Evolutionary conservation across 2,113 vertebrate genomes (phyloP).

Genomic region (Takifugu bimaculatus): DNA sequence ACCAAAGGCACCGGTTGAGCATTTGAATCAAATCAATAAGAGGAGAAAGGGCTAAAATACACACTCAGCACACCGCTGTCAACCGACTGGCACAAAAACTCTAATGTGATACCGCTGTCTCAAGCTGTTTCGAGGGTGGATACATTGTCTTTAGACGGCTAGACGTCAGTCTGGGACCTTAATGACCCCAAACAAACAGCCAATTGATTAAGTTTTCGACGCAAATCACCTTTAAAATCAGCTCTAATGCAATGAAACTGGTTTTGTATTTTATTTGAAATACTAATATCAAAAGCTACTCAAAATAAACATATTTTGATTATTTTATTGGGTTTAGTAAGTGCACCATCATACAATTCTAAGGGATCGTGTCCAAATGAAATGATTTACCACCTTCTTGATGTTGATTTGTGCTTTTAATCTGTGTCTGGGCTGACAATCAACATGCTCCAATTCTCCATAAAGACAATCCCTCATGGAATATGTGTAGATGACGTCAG

Average conservation of each 20-base stretch:
- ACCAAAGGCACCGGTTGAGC: conserved; percentile 24
- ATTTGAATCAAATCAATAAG: conserved; percentile 11
- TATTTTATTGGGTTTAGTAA: too few species aligned
- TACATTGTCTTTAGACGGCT: neutral
- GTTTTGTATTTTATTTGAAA: neutral
- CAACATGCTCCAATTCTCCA: too few species aligned
- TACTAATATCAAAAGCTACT: neutral
- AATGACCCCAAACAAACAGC: conserved; percentile 17
- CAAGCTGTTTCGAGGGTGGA: conserved; percentile 12
- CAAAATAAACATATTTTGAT: too few species aligned
- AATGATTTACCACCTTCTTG: conserved; percentile 11
- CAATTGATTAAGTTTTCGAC: conserved; percentile 6
- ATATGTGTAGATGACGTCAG: conserved; percentile 13
- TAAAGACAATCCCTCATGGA: neutral
- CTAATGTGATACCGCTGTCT: conserved; percentile 18
- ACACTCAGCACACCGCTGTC: conserved; percentile 12
- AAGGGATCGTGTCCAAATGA: neutral
- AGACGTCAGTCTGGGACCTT: conserved; percentile 33
- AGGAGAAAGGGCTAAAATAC: conserved; percentile 24
- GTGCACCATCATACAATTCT: too few species aligned
- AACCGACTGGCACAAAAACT: neutral
- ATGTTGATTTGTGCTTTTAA: conserved; percentile 5
- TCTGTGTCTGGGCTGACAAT: too few species aligned
- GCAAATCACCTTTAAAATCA: conserved; percentile 3
- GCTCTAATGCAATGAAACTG: neutral